Percentiles rank a stretch among this genome's conserved stretches.
Evolutionary conservation across 2,113 vertebrate genomes (phyloP).

Genomic region (Pseudorhombus dupliciocellatus): DNA sequence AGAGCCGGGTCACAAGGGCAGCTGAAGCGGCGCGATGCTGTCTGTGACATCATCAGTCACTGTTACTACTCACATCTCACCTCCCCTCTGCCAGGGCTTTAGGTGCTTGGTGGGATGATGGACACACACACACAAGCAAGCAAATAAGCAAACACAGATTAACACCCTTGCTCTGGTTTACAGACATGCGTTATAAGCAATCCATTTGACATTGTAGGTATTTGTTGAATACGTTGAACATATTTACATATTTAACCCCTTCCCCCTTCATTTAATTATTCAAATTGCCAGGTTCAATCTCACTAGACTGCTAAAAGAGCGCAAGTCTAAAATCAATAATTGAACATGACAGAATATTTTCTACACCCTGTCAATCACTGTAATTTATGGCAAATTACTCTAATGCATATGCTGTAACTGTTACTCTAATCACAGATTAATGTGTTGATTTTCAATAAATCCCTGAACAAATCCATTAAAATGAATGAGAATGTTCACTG

Average conservation of each 20-base stretch:
- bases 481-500: background rate
- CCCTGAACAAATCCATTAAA: background rate
- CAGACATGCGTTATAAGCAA: background rate
- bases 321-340: background rate
- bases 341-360: background rate
- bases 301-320: background rate
- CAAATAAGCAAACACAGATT: slow-evolving; percentile 24
- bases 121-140: slow-evolving; percentile 8
- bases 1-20: slow-evolving; percentile 67
- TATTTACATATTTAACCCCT: background rate
- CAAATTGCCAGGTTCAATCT: background rate
- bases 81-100: slow-evolving; percentile 52
- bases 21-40: slow-evolving; percentile 56
- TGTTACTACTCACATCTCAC: slow-evolving; percentile 69
- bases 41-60: slow-evolving; percentile 73
- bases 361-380: background rate
- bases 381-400: background rate
- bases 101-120: slow-evolving; percentile 21
- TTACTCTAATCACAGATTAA: background rate
- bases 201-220: background rate
- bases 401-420: background rate
- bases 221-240: slow-evolving; percentile 6
- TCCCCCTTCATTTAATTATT: background rate
- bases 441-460: background rate
- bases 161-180: background rate